Conservation (phyloP, 2,888 invertebrate genomes). For the Cremastinae sp. region DNA sequence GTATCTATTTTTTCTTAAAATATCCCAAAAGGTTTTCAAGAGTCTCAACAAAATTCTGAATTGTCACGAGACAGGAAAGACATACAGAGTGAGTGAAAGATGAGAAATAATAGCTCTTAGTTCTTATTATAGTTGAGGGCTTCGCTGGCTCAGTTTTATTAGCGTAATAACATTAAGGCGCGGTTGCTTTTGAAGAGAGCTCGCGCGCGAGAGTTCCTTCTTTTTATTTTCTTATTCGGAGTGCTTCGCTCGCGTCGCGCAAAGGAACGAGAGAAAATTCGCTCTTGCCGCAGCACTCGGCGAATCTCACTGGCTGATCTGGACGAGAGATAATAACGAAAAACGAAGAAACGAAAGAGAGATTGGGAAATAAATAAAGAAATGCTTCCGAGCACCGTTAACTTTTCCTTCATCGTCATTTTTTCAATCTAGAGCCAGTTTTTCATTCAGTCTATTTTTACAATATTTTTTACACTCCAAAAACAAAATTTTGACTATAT, state of each 20-base stretch:
- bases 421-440: no score
- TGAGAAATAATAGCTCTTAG: constrained; percentile 66
- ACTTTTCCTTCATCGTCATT: not conserved
- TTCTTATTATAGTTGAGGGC: constrained; percentile 68
- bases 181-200: constrained; percentile 73
- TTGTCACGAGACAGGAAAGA: constrained; percentile 10
- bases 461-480: no score
- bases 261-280: constrained; percentile 46
- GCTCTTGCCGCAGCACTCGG: constrained; percentile 28
- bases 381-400: not conserved
- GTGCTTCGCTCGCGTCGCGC: constrained; percentile 52
- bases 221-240: constrained; percentile 41
- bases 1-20: no score
- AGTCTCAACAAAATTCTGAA: no score
- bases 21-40: no score
- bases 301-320: constrained; percentile 40
- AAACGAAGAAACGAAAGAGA: constrained; percentile 29
- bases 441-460: no score
- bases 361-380: not conserved
- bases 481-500: no score
- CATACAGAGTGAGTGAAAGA: constrained; percentile 42
- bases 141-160: constrained; percentile 75
- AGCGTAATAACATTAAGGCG: constrained; percentile 77
- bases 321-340: constrained; percentile 46
- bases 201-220: constrained; percentile 42